phyloP scores from a whole-genome alignment of 1,140 invertebrate genomes.

The Drosophila triauraria region DNA sequence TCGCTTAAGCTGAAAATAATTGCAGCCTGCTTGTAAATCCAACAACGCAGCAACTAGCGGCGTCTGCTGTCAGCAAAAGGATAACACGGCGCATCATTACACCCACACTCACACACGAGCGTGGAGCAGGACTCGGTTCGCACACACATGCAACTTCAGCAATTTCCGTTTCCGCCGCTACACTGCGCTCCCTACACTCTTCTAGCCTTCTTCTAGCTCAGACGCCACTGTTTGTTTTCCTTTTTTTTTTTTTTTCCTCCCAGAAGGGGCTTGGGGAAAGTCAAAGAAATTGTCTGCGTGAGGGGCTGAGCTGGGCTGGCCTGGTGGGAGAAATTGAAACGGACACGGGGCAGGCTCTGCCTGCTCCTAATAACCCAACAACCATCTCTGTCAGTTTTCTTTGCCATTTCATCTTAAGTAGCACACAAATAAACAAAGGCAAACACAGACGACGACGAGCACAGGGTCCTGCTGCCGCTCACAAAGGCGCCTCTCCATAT shows the following conservation, averaged over 20 bases:
- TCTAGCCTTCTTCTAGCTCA: slow-evolving; percentile 20
- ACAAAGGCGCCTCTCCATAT: slow-evolving; percentile 62
- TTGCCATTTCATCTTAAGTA: slow-evolving; percentile 83
- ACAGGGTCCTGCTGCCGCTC: slow-evolving; percentile 34
- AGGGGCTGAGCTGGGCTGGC: slow-evolving; percentile 56
- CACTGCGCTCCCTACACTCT: slow-evolving; percentile 49
- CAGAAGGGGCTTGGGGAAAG: slow-evolving; percentile 31
- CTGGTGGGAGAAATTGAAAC: slow-evolving; percentile 74
- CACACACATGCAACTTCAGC: slow-evolving; percentile 72
- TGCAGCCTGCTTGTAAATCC: slow-evolving; percentile 81
- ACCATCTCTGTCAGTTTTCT: slow-evolving; percentile 68
- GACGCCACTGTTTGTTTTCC: slow-evolving; percentile 47
- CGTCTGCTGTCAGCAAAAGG: slow-evolving; percentile 72
- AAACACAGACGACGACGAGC: slow-evolving; percentile 49
- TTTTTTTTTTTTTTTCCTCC: slow-evolving; percentile 45
- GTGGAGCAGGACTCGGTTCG: not conserved
- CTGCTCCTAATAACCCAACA: slow-evolving; percentile 14
- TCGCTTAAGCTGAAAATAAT: slow-evolving; percentile 85
- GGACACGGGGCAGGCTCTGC: slow-evolving; percentile 53
- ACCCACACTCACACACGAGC: slow-evolving; percentile 40
- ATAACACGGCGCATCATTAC: slow-evolving; percentile 78
- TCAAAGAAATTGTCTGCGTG: slow-evolving; percentile 76
- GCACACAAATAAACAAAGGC: slow-evolving; percentile 75
- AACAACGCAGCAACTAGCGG: slow-evolving; percentile 68
- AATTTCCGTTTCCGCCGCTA: slow-evolving; percentile 80